A percentile compares a stretch with the other conserved stretches of the same genome.
These are phyloP conservation scores for Aspidapion aeneum DNA, from an alignment of 2,888 invertebrate genomes.

Conservation along the genomic window DNA sequence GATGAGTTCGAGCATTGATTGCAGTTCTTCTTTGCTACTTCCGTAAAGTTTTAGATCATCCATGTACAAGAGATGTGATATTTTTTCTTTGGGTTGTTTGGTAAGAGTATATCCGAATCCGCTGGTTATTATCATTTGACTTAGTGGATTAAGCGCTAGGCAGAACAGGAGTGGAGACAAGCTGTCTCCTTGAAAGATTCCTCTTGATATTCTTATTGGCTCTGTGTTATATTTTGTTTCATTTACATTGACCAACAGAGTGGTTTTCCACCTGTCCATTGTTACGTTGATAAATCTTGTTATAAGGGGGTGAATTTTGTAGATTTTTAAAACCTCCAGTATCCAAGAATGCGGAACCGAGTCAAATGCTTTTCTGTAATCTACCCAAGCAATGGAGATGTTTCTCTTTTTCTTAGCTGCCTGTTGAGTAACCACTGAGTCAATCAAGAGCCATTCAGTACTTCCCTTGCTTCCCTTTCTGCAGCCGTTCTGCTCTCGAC, in stretches of 20 bases:
- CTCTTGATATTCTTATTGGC: background rate
- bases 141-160: background rate
- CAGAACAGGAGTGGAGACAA: background rate
- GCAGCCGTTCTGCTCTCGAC: slow-evolving; percentile 9
- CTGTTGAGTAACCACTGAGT: background rate
- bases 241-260: background rate
- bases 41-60: slow-evolving; percentile 6
- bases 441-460: slow-evolving; percentile 3
- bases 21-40: background rate
- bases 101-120: slow-evolving; percentile 1
- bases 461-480: background rate
- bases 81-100: background rate
- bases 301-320: background rate
- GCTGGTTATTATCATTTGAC: background rate
- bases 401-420: slow-evolving; percentile 5
- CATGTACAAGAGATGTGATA: slow-evolving; percentile 4
- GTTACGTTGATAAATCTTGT: background rate
- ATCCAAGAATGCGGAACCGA: slow-evolving; percentile 10
- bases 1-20: background rate
- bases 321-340: background rate
- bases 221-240: slow-evolving; percentile 1
- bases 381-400: slow-evolving; percentile 4
- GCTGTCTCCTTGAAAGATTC: slow-evolving; percentile 7
- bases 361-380: slow-evolving; percentile 9
- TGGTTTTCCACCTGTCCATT: slow-evolving; percentile 4